phyloP scores from a whole-genome alignment of 2,797 vertebrate species.

The Dromococcyx pavoninus region DNA sequence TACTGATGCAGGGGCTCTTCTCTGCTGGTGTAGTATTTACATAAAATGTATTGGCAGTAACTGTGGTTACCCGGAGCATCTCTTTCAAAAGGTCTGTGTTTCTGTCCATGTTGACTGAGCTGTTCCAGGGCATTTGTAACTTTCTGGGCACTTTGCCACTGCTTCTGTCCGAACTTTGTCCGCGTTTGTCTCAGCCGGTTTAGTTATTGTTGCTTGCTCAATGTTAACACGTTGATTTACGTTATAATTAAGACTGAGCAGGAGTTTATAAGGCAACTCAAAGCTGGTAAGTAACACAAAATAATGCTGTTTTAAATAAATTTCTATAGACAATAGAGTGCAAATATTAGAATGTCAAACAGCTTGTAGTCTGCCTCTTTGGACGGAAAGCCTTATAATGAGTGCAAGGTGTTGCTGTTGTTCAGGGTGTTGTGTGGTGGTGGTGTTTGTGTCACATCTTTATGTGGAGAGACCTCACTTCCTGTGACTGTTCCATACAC shows the following conservation, averaged over 20 bases:
- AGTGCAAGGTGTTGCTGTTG: not conserved
- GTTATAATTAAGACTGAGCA: conserved; percentile 9
- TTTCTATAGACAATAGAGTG: conserved; percentile 13
- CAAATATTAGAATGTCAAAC: conserved; percentile 14
- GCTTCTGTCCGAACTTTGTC: conserved; percentile 12
- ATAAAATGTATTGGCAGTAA: not conserved
- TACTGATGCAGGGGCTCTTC: conserved; percentile 19
- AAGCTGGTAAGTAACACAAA: conserved; percentile 8
- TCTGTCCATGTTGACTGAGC: not conserved
- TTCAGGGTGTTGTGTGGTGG: not conserved
- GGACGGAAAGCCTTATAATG: not conserved
- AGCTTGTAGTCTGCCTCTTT: not conserved
- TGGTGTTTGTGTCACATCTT: not conserved
- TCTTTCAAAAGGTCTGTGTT: not conserved
- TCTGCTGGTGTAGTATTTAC: conserved; percentile 18
- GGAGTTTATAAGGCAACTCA: conserved; percentile 21
- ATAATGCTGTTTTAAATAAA: conserved; percentile 4
- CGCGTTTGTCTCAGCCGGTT: not conserved
- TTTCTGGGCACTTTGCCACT: conserved; percentile 43
- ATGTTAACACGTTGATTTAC: conserved; percentile 36
- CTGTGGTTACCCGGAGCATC: not conserved
- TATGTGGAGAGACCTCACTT: not conserved
- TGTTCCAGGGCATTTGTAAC: not conserved
- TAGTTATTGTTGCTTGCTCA: not conserved
- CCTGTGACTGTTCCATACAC: not conserved